Conservation (phyloP, 2,888 invertebrate genomes). For the Bellardia bayeri region DNA sequence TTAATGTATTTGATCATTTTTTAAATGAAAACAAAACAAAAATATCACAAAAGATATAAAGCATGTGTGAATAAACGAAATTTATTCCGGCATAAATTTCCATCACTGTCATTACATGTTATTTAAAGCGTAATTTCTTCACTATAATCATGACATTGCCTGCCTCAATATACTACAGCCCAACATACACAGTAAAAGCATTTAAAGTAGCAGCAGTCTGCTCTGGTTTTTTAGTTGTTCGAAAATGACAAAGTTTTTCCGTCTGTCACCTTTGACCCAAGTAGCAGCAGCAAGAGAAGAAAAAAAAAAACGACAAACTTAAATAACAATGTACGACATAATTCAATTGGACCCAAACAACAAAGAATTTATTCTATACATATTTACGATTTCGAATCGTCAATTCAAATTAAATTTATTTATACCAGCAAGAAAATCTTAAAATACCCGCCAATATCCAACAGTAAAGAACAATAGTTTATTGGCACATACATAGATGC, state of each 20-base stretch:
- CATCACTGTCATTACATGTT: constrained; percentile 70
- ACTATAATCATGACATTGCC: constrained; percentile 72
- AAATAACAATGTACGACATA: constrained; percentile 77
- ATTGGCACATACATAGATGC: neutral
- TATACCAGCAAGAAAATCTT: constrained; percentile 60
- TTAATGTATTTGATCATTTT: constrained; percentile 21
- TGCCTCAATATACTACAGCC: constrained; percentile 63
- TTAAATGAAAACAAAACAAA: neutral
- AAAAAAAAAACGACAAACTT: constrained; percentile 54
- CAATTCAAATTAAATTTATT: constrained; percentile 67
- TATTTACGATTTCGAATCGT: constrained; percentile 58
- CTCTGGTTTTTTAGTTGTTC: constrained; percentile 43
- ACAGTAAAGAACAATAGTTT: neutral
- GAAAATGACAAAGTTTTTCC: constrained; percentile 82
- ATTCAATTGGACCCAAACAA: constrained; percentile 84
- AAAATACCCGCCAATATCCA: constrained; percentile 43
- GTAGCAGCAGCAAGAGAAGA: constrained; percentile 74
- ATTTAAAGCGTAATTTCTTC: constrained; percentile 73
- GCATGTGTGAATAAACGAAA: constrained; percentile 62
- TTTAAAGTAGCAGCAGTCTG: constrained; percentile 53
- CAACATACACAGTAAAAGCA: constrained; percentile 31
- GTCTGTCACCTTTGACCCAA: constrained; percentile 83
- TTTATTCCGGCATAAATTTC: constrained; percentile 72
- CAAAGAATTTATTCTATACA: constrained; percentile 76
- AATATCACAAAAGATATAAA: constrained; percentile 18